A percentile compares a stretch with the other conserved stretches of the same genome.
These are phyloP conservation scores for Sogatella furcifera DNA, from an alignment of 1,140 invertebrate genomes.

Conservation along the genomic window DNA sequence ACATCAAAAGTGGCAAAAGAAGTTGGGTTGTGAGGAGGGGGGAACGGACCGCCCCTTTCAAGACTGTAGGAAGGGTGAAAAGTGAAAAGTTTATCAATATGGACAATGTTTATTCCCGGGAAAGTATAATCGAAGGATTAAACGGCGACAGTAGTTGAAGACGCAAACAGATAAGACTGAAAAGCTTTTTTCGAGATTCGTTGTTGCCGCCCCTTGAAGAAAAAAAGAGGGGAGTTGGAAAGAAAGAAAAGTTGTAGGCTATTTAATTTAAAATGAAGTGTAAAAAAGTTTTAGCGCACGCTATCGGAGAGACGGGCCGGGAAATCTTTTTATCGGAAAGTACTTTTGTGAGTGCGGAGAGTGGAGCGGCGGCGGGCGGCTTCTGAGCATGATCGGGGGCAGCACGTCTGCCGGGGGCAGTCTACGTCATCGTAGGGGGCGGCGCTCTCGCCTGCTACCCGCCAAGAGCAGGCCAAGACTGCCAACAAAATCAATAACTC, in stretches of 20 bases:
- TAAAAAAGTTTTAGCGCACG: conserved; percentile 3
- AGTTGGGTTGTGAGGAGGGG: not conserved
- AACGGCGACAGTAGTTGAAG: not conserved
- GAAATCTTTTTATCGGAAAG: not conserved
- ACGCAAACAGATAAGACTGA: too few species aligned
- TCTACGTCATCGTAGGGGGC: not conserved
- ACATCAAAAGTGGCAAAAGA: not conserved
- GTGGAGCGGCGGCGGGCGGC: not conserved
- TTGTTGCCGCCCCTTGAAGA: too few species aligned
- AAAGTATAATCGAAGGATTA: conserved; percentile 1
- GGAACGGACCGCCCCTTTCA: not conserved
- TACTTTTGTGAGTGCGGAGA: not conserved
- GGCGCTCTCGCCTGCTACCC: not conserved
- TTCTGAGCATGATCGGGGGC: not conserved
- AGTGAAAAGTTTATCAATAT: conserved; percentile 1
- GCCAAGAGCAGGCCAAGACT: not conserved
- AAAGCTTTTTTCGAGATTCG: too few species aligned
- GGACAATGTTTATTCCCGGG: not conserved
- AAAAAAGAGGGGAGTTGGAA: not conserved
- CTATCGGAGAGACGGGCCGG: not conserved
- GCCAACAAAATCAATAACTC: not conserved
- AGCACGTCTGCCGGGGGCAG: not conserved
- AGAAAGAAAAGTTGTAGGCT: not conserved
- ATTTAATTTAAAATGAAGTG: not conserved
- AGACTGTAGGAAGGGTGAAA: not conserved